These are phyloP conservation scores for Sminthurinus aureus DNA, from an alignment of 2,888 invertebrate species.

Conservation along the genomic window DNA sequence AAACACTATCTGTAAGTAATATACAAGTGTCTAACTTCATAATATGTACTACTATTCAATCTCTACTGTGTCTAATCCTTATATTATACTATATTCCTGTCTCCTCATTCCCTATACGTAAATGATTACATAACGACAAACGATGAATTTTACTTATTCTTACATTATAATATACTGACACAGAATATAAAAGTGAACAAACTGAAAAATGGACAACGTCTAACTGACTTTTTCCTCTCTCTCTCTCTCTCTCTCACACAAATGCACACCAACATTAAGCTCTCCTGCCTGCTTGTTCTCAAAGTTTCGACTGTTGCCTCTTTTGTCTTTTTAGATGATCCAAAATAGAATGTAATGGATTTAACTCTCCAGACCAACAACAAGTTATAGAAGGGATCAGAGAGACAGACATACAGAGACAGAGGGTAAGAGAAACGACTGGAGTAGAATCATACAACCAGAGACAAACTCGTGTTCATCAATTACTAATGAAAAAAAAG, in stretches of 20 bases:
- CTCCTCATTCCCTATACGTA: too few species aligned
- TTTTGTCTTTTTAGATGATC: not conserved
- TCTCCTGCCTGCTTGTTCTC: not conserved
- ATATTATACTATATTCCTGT: too few species aligned
- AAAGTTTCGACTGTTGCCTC: not conserved
- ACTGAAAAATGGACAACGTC: not conserved
- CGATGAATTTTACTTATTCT: too few species aligned
- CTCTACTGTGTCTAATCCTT: not conserved
- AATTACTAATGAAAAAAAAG: not conserved
- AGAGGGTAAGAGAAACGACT: not conserved
- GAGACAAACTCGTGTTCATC: not conserved
- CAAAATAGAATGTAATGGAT: not conserved
- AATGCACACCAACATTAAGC: not conserved
- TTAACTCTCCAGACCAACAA: not conserved
- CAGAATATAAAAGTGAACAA: not conserved
- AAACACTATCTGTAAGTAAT: too few species aligned
- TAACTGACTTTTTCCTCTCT: not conserved
- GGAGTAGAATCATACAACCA: not conserved
- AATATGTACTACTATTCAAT: not conserved
- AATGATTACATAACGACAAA: too few species aligned
- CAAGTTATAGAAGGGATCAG: not conserved
- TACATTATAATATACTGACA: too few species aligned
- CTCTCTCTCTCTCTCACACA: not conserved
- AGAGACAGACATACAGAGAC: too few species aligned
- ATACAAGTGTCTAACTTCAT: too few species aligned